These are phyloP conservation scores for Argyra leucocephala DNA, from an alignment of 2,888 invertebrate genomes.

Conservation along the genomic window DNA sequence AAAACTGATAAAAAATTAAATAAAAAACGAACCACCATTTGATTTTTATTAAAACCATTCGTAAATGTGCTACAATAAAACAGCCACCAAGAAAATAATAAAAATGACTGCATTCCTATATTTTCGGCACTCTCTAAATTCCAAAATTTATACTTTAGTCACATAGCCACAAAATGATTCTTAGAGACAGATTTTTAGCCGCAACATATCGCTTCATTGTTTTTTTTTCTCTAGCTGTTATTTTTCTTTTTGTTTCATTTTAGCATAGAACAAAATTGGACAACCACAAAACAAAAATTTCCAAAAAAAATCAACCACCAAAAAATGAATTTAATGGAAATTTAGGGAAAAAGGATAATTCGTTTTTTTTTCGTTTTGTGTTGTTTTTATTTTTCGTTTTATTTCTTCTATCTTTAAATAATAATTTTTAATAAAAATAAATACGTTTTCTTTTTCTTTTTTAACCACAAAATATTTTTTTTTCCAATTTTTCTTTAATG, in stretches of 20 bases:
- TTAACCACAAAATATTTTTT: not conserved
- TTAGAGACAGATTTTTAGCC: not conserved
- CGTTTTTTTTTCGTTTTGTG: not conserved
- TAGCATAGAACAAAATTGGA: slow-evolving; percentile 1
- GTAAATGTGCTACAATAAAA: too few species aligned
- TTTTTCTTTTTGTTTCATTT: too few species aligned
- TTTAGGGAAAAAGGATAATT: not conserved
- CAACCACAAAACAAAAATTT: not conserved
- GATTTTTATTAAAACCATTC: too few species aligned
- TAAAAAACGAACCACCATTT: too few species aligned
- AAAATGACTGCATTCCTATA: too few species aligned
- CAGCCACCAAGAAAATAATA: too few species aligned
- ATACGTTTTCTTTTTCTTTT: not conserved
- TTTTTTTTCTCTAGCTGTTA: not conserved
- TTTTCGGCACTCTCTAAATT: not conserved
- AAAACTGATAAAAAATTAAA: too few species aligned
- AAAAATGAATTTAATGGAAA: not conserved
- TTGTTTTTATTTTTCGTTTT: not conserved
- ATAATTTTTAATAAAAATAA: slow-evolving; percentile 6
- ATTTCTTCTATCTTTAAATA: not conserved
- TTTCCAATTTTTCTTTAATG: not conserved
- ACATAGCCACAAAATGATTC: not conserved
- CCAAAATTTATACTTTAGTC: not conserved
- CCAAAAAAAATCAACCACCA: not conserved
- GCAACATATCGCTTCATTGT: not conserved